Conservation (phyloP, 2,888 invertebrate species). For the Nipponacmea schrenckii region DNA sequence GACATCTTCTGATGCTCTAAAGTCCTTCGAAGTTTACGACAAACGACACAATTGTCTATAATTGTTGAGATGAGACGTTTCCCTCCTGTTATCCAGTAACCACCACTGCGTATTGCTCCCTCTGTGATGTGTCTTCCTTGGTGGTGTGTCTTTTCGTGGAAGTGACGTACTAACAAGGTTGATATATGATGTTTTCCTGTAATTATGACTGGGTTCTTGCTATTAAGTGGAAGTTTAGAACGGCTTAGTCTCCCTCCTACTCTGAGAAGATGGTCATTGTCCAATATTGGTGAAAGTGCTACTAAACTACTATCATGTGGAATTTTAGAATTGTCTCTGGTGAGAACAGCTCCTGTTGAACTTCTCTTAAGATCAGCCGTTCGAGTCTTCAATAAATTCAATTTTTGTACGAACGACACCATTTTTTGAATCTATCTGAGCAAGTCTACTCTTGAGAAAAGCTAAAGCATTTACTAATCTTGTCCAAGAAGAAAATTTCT, state of each 20-base stretch:
- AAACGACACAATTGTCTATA: neutral
- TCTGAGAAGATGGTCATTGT: neutral
- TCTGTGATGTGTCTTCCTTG: neutral
- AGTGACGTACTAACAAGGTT: neutral
- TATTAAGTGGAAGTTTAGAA: neutral
- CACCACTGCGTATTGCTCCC: neutral
- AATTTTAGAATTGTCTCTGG: neutral
- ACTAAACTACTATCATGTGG: neutral
- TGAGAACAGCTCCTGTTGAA: neutral
- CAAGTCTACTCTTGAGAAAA: too few species aligned
- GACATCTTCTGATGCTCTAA: too few species aligned
- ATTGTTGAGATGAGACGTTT: neutral
- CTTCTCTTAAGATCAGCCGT: neutral
- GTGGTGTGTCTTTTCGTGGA: neutral
- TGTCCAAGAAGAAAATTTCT: too few species aligned
- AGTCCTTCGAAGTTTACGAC: constrained; percentile 4
- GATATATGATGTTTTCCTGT: neutral
- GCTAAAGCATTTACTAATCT: too few species aligned
- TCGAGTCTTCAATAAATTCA: too few species aligned
- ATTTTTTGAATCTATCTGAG: too few species aligned
- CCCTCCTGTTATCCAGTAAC: neutral
- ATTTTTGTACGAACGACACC: too few species aligned
- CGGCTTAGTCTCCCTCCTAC: neutral
- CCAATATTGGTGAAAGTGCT: neutral
- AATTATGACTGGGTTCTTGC: neutral